Percentiles rank a stretch among this genome's conserved stretches.
These are phyloP conservation scores for Heteronetta atricapilla DNA, from an alignment of 2,113 vertebrate species.

Conservation along the genomic window DNA sequence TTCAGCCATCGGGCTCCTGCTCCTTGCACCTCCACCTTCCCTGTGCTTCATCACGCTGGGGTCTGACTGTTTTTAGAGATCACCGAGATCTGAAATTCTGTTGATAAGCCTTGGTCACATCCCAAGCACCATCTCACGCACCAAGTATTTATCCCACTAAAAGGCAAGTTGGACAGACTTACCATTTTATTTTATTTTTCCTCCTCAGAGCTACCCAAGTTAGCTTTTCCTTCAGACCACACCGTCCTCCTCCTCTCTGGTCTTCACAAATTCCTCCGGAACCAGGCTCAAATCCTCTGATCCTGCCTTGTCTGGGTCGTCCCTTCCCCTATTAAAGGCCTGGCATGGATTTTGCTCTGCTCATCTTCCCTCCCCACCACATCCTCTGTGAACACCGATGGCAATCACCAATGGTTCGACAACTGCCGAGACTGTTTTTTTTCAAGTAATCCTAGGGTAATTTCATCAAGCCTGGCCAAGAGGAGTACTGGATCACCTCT, in stretches of 20 bases:
- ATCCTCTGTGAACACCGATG: accelerated
- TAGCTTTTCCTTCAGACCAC: neutral
- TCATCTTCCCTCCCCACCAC: neutral
- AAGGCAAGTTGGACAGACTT: neutral
- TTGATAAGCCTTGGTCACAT: neutral
- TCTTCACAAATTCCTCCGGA: neutral
- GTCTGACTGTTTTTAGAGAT: neutral
- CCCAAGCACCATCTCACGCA: neutral
- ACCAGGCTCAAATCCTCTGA: neutral
- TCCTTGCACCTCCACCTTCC: neutral
- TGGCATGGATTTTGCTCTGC: neutral
- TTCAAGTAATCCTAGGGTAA: neutral
- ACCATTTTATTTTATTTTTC: accelerated
- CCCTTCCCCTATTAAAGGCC: neutral
- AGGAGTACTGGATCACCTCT: neutral
- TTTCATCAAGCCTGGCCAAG: neutral
- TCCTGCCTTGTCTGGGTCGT: neutral
- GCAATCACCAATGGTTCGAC: neutral
- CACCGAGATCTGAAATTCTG: neutral
- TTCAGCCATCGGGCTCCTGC: accelerated
- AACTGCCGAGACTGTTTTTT: neutral
- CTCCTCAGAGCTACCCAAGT: neutral
- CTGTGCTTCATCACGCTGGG: accelerated
- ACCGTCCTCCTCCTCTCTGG: neutral
- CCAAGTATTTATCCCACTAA: neutral